Evolutionary conservation across 2,113 vertebrate genomes (phyloP), one percentile per base, ranked within the genome.

Genomic region (Polypterus bichir): DNA sequence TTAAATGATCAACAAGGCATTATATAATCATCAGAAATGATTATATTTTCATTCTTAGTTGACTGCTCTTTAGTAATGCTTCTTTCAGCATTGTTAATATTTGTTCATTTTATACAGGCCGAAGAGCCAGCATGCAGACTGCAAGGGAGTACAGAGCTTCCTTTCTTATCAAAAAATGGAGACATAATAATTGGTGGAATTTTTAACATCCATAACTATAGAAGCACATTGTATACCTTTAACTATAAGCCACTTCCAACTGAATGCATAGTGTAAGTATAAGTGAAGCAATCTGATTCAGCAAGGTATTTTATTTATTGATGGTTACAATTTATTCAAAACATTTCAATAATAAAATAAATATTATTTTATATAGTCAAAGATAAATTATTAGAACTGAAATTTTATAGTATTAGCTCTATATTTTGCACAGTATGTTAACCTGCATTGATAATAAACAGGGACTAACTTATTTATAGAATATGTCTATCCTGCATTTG

Each of bases 171-270:
- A 47, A 49, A 7, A 6, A 47, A 65, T 27, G 62, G 47, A 57
- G 61, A 70, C 44, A 65, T 70, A 8, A 63, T 60, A 44, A 65
- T 70, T 45, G 69, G 69, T n/a, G 65, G 64, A 1, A 59, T 70
- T 51, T 70, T 70, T 57, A 64, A 62, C 6, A 58, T 70, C 59
- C 68, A 70, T 49, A 66, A 62, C 46, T 46, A 45, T 8, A 9
- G 61, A 5, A 44, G 64, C n/a, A 68, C 47, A 46, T 48, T 59
- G 1, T 66, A 68, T 59, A 3, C 56, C 6, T 71, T 64, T 46
- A 64, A 49, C 47, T 54, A 8, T 46, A 71, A 66, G 59, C 69
- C 69, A 62, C 58, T 59, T 48, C 49, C 52, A 59, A 56, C 64
- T n/a, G 10, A 59, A 47, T 71, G 69, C 44, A 44, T 7, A 54